Conservation (phyloP, 2,888 invertebrate species). For the Eudemis profundana region DNA sequence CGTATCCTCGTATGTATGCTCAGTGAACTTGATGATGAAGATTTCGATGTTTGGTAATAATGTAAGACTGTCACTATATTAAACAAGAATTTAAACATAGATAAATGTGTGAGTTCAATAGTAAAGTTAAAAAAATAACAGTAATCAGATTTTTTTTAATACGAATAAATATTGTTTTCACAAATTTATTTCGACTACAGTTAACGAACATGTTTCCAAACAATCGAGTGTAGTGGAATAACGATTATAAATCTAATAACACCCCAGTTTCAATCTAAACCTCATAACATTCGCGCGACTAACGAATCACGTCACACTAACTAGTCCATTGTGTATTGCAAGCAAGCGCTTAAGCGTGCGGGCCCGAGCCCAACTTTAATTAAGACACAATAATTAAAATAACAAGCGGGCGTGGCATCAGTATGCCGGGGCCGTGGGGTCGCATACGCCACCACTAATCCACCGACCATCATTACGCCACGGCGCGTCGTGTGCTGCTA, state of each 20-base stretch:
- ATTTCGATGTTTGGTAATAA: not conserved
- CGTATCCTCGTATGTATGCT: not conserved
- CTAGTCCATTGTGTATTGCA: conserved; percentile 33
- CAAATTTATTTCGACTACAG: too few relatives aligned
- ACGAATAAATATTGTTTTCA: too few relatives aligned
- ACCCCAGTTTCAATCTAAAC: not conserved
- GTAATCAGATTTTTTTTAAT: too few relatives aligned
- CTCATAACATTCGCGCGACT: conserved; percentile 8
- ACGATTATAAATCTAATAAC: conserved; percentile 6
- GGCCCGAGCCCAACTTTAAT: conserved; percentile 63
- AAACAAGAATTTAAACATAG: too few relatives aligned
- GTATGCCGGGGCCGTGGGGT: conserved; percentile 70
- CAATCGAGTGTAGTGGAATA: not conserved
- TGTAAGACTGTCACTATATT: too few relatives aligned
- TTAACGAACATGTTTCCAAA: not conserved
- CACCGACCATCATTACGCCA: conserved; percentile 45
- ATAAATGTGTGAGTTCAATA: too few relatives aligned
- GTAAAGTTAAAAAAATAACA: too few relatives aligned
- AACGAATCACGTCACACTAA: conserved; percentile 21
- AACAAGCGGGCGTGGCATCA: conserved; percentile 71
- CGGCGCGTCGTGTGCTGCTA: conserved; percentile 2
- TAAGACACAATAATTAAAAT: conserved; percentile 81
- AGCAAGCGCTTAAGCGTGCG: conserved; percentile 42
- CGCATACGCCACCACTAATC: conserved; percentile 70
- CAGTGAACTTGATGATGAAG: not conserved